These are phyloP conservation scores for Pristionchus maxplancki DNA, from an alignment of 2,888 invertebrate species.

Conservation along the genomic window DNA sequence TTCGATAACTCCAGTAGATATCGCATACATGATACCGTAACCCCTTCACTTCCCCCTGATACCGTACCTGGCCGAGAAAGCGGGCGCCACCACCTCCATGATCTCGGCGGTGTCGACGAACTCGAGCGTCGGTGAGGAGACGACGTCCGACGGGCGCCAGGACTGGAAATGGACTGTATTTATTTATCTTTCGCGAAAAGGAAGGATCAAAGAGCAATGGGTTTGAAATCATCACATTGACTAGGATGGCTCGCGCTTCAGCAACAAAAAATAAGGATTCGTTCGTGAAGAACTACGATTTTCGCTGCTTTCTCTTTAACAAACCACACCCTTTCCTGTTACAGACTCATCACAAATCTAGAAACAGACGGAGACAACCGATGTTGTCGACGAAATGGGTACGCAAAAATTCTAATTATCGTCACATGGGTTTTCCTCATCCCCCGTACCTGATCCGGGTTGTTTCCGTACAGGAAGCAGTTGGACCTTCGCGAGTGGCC, in stretches of 20 bases:
- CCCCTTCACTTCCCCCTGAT: no score
- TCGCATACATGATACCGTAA: neutral
- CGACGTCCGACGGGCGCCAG: conserved; percentile 36
- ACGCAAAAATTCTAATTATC: no score
- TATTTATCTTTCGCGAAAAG: no score
- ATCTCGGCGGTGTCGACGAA: conserved; percentile 57
- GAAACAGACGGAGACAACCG: conserved; percentile 68
- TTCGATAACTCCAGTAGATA: no score
- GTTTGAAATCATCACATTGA: no score
- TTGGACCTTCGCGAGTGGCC: conserved; percentile 94
- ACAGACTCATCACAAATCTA: conserved; percentile 56
- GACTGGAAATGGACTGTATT: conserved; percentile 11
- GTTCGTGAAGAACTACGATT: no score
- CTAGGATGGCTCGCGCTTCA: no score
- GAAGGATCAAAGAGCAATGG: neutral
- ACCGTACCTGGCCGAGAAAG: conserved; percentile 54
- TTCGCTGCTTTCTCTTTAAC: no score
- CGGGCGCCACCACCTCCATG: conserved; percentile 57
- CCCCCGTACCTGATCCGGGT: conserved; percentile 74
- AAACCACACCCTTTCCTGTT: conserved; percentile 56
- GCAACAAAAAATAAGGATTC: no score
- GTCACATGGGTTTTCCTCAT: neutral
- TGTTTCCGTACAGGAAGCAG: conserved; percentile 96
- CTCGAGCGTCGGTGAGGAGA: conserved; percentile 50
- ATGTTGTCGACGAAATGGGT: no score